Evolutionary conservation across 2,797 vertebrate species (phyloP).

Genomic region (Catamblyrhynchus diadema): DNA sequence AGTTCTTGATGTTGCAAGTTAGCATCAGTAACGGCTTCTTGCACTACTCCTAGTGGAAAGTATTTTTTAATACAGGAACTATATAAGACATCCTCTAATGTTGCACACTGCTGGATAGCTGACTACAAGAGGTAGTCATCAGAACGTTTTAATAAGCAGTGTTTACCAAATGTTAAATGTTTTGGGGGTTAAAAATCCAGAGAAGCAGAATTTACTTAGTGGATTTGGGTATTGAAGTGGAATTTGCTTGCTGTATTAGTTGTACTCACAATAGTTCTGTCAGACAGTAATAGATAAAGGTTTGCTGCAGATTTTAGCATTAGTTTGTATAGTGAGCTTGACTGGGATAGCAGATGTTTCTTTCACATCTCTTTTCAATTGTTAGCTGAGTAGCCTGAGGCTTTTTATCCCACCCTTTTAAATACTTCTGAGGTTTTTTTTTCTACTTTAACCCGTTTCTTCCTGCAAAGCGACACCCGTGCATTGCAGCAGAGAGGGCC

Average conservation of each 20-base stretch:
- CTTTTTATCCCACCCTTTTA: background rate
- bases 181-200: background rate
- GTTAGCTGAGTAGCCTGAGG: background rate
- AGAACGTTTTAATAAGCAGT: background rate
- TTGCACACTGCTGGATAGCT: background rate
- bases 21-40: background rate
- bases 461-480: background rate
- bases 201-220: background rate
- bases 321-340: background rate
- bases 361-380: background rate
- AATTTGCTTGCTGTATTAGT: background rate
- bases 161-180: background rate
- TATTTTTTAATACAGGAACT: background rate
- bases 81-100: background rate
- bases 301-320: background rate
- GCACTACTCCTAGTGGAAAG: background rate
- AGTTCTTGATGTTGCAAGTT: background rate
- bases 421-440: background rate
- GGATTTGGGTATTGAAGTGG: background rate
- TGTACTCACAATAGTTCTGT: background rate
- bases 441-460: background rate
- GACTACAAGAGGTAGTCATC: background rate
- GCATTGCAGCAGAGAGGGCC: background rate
- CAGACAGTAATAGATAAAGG: background rate
- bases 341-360: background rate